phyloP scores from a whole-genome alignment of 2,888 invertebrate species.

The Chrysodeixis includens region DNA sequence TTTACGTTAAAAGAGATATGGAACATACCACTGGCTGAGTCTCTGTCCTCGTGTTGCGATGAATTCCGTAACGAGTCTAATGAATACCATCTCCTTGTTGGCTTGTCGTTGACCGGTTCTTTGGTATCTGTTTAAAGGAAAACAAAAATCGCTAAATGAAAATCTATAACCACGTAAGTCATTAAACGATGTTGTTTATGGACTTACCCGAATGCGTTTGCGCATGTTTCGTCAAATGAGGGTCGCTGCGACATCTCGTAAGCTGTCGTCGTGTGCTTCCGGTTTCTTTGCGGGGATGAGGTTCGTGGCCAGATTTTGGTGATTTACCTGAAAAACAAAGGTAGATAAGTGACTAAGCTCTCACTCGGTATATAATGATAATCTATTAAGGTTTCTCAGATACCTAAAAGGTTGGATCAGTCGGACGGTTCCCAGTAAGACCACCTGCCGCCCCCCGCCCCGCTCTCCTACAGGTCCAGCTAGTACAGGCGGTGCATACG shows the following conservation, averaged over 20 bases:
- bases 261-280: slow-evolving; percentile 75
- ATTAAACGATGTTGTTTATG: no score
- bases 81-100: slow-evolving; percentile 84
- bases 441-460: no score
- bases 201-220: slow-evolving; percentile 58
- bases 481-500: no score
- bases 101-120: slow-evolving; percentile 72
- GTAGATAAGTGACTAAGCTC: neutral
- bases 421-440: no score
- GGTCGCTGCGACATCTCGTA: slow-evolving; percentile 83
- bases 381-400: no score
- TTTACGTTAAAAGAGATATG: neutral
- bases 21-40: slow-evolving; percentile 83
- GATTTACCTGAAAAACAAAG: slow-evolving; percentile 76
- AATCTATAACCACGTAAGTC: no score
- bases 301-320: slow-evolving; percentile 74
- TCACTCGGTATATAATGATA: no score
- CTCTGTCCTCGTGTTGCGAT: slow-evolving; percentile 80
- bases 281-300: slow-evolving; percentile 76
- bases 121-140: slow-evolving; percentile 77
- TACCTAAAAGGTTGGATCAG: no score
- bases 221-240: slow-evolving; percentile 75
- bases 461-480: no score
- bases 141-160: no score
- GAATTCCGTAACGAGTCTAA: slow-evolving; percentile 83